Base-by-base conservation (phyloP, 2,888 invertebrate species). In the Pilophorus perplexus region DNA sequence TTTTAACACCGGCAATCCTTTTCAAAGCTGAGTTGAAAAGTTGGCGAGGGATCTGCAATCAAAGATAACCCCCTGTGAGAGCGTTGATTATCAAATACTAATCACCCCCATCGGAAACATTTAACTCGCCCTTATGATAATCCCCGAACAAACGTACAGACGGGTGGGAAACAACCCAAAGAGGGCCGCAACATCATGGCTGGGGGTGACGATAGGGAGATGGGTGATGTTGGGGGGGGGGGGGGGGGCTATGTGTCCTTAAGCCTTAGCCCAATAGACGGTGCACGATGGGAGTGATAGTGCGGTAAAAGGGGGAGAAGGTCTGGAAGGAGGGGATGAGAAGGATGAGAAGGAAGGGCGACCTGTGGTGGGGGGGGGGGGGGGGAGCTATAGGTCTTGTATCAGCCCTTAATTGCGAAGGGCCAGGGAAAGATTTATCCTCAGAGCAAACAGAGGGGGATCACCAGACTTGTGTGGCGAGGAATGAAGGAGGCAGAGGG, bases 71-170 rank as follows among this genome's bases (percentile, higher is more conserved):
- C 18, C 52, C 18, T 10, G 10, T 16, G 20, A 25, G 55, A 55
- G 42, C 27, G 8, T 42, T 59, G 59, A 59, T 59, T 59, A 59
- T 59, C 42, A 59, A 59, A 59, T 42, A 59, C 59, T 59, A 59
- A 59, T 59, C 59, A 59, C 42, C 59, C 59, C 27, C 18, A 59
- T 59, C 42, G 40, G 59, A 23, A 59, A 40, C 59, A 42, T 59
- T 59, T 42, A 59, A 42, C 42, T 59, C 42, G 59, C 42, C 42
- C 42, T 59, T 59, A 59, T 59, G 59, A 59, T 59, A 59, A 59
- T 59, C 59, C 59, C 42, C 25, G 20, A 48, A 20, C 48, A 48
- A 48, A 33, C 33, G 6, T 12, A 8, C 33, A 14, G 42, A 42
- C 14, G 16, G 6, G 14, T 42, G 6, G 42, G 6, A 10, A 33